Percentiles rank a stretch among this genome's conserved stretches.
Conservation (phyloP, 2,113 vertebrate species). For the Amphiprion percula region DNA sequence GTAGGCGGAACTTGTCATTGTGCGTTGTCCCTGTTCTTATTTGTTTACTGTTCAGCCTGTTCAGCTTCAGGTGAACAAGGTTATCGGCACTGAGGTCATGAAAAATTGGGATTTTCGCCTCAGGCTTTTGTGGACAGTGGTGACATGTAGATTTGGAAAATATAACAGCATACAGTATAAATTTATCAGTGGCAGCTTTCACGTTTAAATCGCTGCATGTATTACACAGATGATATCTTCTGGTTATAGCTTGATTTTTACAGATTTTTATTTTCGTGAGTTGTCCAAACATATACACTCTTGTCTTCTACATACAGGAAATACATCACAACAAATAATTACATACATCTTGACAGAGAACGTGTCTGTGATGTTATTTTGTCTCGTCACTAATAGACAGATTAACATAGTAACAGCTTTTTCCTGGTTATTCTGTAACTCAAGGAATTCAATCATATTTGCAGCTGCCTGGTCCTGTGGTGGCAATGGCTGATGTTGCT, state of each 20-base stretch:
- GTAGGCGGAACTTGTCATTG: neutral
- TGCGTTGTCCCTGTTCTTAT: too few species aligned
- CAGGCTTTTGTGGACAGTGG: neutral
- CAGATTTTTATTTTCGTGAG: neutral
- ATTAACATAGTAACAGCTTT: slow-evolving; percentile 30
- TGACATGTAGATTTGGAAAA: too few species aligned
- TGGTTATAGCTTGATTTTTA: neutral
- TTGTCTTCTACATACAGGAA: neutral
- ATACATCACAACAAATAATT: too few species aligned
- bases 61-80: neutral
- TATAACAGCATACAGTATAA: neutral
- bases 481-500: neutral
- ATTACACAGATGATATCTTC: too few species aligned
- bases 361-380: neutral
- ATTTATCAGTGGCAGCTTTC: neutral
- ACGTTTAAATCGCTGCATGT: too few species aligned
- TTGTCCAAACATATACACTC: neutral
- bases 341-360: neutral
- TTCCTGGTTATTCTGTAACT: slow-evolving; percentile 18
- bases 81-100: neutral
- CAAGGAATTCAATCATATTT: slow-evolving; percentile 5
- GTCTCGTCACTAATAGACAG: neutral
- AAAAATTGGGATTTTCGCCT: neutral
- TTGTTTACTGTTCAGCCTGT: too few species aligned
- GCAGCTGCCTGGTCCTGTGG: neutral